Percentiles rank a stretch among this genome's conserved stretches.
Evolutionary conservation across 2,888 invertebrate genomes (phyloP).

Genomic region (Tetranychus piercei): DNA sequence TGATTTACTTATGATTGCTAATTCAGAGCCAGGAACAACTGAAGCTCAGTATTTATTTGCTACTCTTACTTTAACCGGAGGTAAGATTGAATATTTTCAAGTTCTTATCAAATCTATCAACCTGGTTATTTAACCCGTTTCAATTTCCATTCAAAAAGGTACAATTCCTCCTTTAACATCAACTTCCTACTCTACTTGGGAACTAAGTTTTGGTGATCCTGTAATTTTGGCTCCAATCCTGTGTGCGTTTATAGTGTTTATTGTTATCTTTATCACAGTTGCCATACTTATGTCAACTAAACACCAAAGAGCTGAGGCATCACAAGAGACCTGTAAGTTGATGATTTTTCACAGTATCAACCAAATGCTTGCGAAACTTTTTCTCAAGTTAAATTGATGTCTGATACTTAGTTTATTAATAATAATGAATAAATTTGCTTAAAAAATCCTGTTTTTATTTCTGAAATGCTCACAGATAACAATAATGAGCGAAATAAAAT

Average conservation of each 20-base stretch:
- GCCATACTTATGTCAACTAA: neutral
- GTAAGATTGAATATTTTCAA: slow-evolving; percentile 9
- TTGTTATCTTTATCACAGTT: slow-evolving; percentile 7
- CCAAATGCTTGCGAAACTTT: neutral
- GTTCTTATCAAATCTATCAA: neutral
- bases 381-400: neutral
- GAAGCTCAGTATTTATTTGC: slow-evolving; percentile 33
- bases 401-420: neutral
- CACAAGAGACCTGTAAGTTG: slow-evolving; percentile 3
- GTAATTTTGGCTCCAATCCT: slow-evolving; percentile 11
- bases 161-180: slow-evolving; percentile 7
- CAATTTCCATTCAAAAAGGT: neutral
- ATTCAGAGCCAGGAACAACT: slow-evolving; percentile 35
- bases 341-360: too few relatives aligned
- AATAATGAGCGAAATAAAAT: neutral
- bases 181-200: slow-evolving; percentile 3
- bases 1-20: slow-evolving; percentile 33
- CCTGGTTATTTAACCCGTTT: neutral
- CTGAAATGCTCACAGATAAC: neutral
- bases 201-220: slow-evolving; percentile 7
- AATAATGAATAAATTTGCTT: too few relatives aligned
- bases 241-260: slow-evolving; percentile 5
- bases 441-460: too few relatives aligned
- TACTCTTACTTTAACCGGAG: slow-evolving; percentile 29
- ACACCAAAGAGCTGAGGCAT: neutral